Conservation (phyloP, 2,113 vertebrate species). For the Carlito syrichta region DNA sequence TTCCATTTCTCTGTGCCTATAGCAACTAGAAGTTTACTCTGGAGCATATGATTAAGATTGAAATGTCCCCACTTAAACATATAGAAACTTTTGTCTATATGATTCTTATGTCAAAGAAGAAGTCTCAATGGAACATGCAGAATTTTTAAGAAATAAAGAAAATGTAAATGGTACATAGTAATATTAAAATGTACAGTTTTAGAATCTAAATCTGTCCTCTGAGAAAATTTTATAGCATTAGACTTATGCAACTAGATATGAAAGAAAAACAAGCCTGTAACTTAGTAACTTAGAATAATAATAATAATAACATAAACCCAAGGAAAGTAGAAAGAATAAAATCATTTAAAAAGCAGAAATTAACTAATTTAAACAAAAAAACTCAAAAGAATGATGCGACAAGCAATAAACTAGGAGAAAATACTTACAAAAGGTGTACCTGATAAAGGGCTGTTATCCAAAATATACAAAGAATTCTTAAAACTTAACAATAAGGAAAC, state of each 20-base stretch:
- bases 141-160: neutral
- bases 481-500: neutral
- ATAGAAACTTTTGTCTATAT: neutral
- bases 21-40: neutral
- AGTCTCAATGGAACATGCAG: neutral
- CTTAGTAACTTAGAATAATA: neutral
- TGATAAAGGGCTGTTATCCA: neutral
- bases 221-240: neutral
- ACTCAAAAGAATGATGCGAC: neutral
- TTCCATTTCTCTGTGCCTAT: neutral
- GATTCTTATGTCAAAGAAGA: neutral
- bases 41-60: neutral
- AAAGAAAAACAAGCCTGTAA: neutral
- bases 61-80: neutral
- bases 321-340: neutral
- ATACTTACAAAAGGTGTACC: neutral
- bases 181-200: neutral
- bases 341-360: neutral
- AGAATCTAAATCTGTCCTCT: neutral
- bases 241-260: neutral
- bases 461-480: neutral
- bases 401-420: neutral
- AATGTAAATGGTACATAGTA: neutral
- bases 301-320: neutral
- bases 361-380: neutral